Evolutionary conservation across 2,888 invertebrate species (phyloP), one percentile per base, ranked within the genome.

Genomic region (Anorthoa munda): DNA sequence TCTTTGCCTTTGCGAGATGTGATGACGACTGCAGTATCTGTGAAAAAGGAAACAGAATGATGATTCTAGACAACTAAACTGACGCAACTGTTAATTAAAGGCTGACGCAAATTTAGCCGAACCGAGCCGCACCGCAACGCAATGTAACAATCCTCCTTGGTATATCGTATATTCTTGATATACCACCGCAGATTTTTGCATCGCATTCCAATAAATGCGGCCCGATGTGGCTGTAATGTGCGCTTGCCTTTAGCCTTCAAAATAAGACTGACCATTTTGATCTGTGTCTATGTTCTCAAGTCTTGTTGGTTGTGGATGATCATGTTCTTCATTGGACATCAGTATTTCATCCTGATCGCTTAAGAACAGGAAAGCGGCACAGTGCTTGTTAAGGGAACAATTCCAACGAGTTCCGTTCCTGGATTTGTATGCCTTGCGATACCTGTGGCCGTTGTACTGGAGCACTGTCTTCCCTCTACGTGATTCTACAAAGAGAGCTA

Each of bases 1-100:
- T 95, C 94, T 79, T 93, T 95, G 18, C 95, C 95, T 88, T 95
- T 95, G 2, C 96, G 91, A 7, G 96, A 96, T 39, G 93, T 95
- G 69, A 96, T 93, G 5, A 95, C 90, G 2, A 94, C 88, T 2
- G 95, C 93, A 31, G 92, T 85, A 55, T 94, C 95, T 95, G 89
- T 23, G 82, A 87, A 82, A 45, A 71, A 75, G 31, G 64, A 66
- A 60, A 50, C 18, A 21, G 45, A 21, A 17, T 48, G 1, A 0
- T 5, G 46, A 39, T 58, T n/a, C 2, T 13, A 60, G 31, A 60
- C 2, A 23, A 78, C 26, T 31, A 12, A 46, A 55, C 45, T 60
- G 5, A 2, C 12, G 15, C 17, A 46, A 5, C 4, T 65, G 4
- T 45, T 23, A 15, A 39, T 1, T 18, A 15, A 56, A 51, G 51